These are phyloP conservation scores for Cepaea nemoralis DNA, from an alignment of 1,140 invertebrate species.

Conservation along the genomic window DNA sequence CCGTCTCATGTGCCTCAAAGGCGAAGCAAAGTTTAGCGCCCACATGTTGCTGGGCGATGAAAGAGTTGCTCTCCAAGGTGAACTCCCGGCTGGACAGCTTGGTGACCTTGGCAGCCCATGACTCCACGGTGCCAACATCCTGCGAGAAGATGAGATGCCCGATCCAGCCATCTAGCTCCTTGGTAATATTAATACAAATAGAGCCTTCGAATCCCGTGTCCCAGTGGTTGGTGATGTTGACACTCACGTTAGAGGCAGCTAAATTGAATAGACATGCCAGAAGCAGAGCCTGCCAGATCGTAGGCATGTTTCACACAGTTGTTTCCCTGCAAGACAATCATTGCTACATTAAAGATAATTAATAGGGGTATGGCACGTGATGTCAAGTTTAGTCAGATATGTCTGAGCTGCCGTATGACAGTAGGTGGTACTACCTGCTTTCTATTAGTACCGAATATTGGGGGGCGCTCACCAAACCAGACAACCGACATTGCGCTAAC, in stretches of 20 bases:
- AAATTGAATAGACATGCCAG: slow-evolving; percentile 36
- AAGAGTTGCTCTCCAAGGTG: slow-evolving; percentile 37
- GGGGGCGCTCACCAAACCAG: too few species aligned
- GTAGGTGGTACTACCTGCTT: too few species aligned
- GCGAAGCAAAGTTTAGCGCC: slow-evolving; percentile 38
- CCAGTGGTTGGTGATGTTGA: slow-evolving; percentile 45
- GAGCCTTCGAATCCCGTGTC: slow-evolving; percentile 50
- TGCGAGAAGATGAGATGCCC: slow-evolving; percentile 47
- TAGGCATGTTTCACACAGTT: not conserved
- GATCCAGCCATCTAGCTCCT: slow-evolving; percentile 47
- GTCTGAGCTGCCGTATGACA: too few species aligned
- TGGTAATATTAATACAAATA: slow-evolving; percentile 41
- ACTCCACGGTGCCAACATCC: slow-evolving; percentile 46
- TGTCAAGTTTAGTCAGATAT: too few species aligned
- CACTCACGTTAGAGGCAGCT: slow-evolving; percentile 24
- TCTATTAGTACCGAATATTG: too few species aligned
- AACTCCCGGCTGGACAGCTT: slow-evolving; percentile 33
- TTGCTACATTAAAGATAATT: too few species aligned
- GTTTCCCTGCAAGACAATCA: too few species aligned
- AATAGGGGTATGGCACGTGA: too few species aligned
- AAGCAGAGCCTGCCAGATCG: not conserved
- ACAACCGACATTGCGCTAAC: too few species aligned
- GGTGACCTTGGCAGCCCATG: slow-evolving; percentile 3
- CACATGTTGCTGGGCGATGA: slow-evolving; percentile 30
- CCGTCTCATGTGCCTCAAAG: slow-evolving; percentile 38